Base-by-base conservation (phyloP, 1,140 invertebrate genomes). In the Nephila pilipes region DNA sequence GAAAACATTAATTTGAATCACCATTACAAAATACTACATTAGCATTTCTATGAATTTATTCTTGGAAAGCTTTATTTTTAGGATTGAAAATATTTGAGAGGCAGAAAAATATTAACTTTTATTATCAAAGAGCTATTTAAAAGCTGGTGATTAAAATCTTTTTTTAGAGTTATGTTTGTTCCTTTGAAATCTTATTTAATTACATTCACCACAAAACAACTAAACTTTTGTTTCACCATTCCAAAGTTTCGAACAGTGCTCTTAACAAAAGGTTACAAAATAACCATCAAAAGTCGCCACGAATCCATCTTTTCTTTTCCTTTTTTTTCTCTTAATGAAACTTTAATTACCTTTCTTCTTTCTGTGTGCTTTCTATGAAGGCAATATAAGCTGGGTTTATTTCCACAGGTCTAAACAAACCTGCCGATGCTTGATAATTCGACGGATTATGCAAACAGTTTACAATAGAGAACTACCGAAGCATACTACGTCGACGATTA, bases 391-490 rank as follows among this genome's bases (percentile, higher is more conserved):
- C 38, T 16, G 38, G 38, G 80, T 83, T 83, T 83, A 83, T 83
- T 55, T 83, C 80, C 22, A 22, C 22, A 25, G 10, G 10, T 83
- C 80, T 25, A 54, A 54, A 83, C 8, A 55, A 54, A 83, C 22
- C 25, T 22, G 22, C 38, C 79, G 79, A 80, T 80, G 79, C 79
- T 80, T 46, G 79, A n/a, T 80, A 80, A 80, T 80, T 80, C 36
- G 29, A 1, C n/a, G 29, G 80, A 83, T 83, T 83, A 83, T 83
- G 80, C 38, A 83, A 83, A 83, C 80, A n/a, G n/a, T 83, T 55
- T 55, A 75, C 32, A 75, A 75, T 75, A 32, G 29, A 46, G 25
- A 36, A 75, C 29, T 36, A 36, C 16, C 69, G 69, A 75, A 75
- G 69, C 69, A 29, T 75, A 29, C 32, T 20, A 20, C 29, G 25